Evolutionary conservation across 2,113 vertebrate species (phyloP).

Genomic region (Notiomystis cincta): DNA sequence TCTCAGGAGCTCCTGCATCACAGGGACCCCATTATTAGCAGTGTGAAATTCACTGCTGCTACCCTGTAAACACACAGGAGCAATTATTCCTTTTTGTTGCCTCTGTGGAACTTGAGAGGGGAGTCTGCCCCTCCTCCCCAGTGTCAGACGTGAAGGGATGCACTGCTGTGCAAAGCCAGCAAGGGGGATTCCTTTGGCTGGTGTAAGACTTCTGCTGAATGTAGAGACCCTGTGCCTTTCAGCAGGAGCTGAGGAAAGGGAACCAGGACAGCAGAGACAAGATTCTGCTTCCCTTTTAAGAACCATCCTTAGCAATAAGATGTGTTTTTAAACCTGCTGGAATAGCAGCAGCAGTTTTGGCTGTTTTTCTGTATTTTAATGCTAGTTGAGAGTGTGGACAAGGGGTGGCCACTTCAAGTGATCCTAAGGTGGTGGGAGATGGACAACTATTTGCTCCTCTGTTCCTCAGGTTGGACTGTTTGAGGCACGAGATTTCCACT

Average conservation of each 20-base stretch:
- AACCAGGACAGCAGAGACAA: background rate
- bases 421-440: fast-evolving
- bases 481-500: background rate
- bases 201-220: no score
- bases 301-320: background rate
- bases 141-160: background rate
- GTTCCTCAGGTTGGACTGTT: background rate
- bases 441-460: background rate
- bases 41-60: background rate
- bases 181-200: background rate
- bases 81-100: background rate
- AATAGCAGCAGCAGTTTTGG: background rate
- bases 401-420: background rate
- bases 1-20: background rate
- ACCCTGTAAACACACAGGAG: background rate
- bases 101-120: background rate
- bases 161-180: background rate
- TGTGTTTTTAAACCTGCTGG: background rate
- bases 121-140: background rate
- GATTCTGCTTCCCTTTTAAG: background rate
- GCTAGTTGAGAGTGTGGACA: background rate
- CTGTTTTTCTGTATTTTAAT: background rate
- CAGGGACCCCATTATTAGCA: background rate
- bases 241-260: background rate
- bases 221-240: background rate